phyloP scores from a whole-genome alignment of 2,113 vertebrate species.

The Lipotes vexillifer region DNA sequence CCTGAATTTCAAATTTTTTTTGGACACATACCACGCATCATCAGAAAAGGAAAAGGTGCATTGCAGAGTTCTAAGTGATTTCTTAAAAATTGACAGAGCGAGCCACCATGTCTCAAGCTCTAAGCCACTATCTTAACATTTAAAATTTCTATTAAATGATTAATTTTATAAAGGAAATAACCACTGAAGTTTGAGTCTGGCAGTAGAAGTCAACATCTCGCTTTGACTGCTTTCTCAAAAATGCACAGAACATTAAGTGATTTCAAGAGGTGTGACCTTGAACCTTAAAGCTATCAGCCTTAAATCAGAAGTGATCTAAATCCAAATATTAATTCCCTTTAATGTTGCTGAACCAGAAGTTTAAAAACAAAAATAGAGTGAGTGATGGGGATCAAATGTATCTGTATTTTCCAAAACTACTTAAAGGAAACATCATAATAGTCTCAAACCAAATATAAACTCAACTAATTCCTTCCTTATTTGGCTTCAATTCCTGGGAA shows the following conservation, averaged over 20 bases:
- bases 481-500: neutral
- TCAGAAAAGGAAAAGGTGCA: neutral
- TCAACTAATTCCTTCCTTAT: slow-evolving; percentile 11
- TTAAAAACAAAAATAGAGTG: neutral
- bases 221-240: neutral
- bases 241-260: neutral
- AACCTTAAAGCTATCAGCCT: neutral
- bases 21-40: neutral
- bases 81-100: neutral
- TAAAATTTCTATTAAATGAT: neutral
- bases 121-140: neutral
- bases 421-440: neutral
- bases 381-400: neutral
- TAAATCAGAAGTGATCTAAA: neutral
- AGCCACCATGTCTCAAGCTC: rapidly evolving
- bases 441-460: neutral
- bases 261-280: neutral
- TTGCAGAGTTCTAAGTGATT: neutral
- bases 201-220: neutral
- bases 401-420: neutral
- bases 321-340: neutral
- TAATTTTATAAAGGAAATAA: neutral
- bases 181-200: neutral
- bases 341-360: neutral
- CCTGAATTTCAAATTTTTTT: neutral